A percentile compares a stretch with the other conserved stretches of the same genome.
phyloP scores from a whole-genome alignment of 2,888 invertebrate species.

The Antitype chi region DNA sequence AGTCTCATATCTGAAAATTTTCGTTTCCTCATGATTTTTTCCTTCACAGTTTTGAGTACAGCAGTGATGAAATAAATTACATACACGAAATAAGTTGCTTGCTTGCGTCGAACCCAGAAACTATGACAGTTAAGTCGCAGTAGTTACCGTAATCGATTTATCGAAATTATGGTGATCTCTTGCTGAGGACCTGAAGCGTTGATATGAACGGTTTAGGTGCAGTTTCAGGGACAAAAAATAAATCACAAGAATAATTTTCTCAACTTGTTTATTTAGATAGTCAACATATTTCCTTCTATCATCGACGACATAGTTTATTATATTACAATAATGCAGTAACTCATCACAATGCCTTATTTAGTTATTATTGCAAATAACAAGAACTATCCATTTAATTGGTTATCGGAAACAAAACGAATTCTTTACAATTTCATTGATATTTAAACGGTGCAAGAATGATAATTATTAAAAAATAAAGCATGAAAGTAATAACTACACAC shows the following conservation, averaged over 20 bases:
- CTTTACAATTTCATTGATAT: not conserved
- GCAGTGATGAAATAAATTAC: too few relatives aligned
- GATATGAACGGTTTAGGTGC: too few relatives aligned
- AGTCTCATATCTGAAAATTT: too few relatives aligned
- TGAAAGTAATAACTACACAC: not conserved
- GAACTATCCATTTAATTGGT: conserved; percentile 50
- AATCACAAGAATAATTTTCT: conserved; percentile 66
- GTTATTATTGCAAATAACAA: conserved; percentile 72
- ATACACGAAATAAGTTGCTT: too few relatives aligned
- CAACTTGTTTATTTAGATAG: conserved; percentile 79
- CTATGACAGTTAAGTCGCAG: too few relatives aligned
- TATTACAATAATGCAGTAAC: conserved; percentile 65
- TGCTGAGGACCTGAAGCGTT: too few relatives aligned
- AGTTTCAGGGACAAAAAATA: conserved; percentile 5
- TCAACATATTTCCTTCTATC: conserved; percentile 73
- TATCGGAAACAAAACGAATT: conserved; percentile 27
- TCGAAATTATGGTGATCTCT: too few relatives aligned
- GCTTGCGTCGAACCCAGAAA: too few relatives aligned
- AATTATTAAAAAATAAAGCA: not conserved
- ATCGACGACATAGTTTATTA: conserved; percentile 69
- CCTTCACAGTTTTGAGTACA: too few relatives aligned
- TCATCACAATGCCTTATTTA: conserved; percentile 70
- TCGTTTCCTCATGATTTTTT: too few relatives aligned
- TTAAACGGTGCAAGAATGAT: not conserved
- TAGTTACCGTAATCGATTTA: too few relatives aligned